These are phyloP conservation scores for Selenia dentaria DNA, from an alignment of 2,888 invertebrate genomes.

Conservation along the genomic window DNA sequence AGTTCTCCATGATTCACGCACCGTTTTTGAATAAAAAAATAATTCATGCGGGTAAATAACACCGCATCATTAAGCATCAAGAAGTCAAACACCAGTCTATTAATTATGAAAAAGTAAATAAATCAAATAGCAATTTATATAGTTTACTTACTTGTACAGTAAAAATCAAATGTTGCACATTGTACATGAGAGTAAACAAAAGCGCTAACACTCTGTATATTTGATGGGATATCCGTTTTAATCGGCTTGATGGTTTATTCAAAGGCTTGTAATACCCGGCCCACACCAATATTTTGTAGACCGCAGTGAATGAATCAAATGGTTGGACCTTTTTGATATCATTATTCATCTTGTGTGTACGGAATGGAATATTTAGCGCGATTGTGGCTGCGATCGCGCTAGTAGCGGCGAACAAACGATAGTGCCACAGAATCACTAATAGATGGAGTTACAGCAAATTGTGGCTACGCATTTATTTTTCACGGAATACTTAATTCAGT, in stretches of 20 bases:
- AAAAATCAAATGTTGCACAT: slow-evolving; percentile 41
- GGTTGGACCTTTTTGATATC: slow-evolving; percentile 36
- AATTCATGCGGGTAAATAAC: too few relatives aligned
- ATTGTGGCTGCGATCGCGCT: slow-evolving; percentile 9
- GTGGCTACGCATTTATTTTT: too few relatives aligned
- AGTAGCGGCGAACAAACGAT: too few relatives aligned
- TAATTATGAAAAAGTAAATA: too few relatives aligned
- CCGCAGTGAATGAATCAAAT: slow-evolving; percentile 43
- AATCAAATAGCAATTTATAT: not conserved
- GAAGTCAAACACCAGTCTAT: too few relatives aligned
- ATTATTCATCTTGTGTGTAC: slow-evolving; percentile 26
- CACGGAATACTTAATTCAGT: too few relatives aligned
- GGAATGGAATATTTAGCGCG: slow-evolving; percentile 24
- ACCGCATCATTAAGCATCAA: too few relatives aligned
- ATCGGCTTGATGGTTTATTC: slow-evolving; percentile 34
- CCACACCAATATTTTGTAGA: slow-evolving; percentile 40
- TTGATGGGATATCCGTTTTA: slow-evolving; percentile 32
- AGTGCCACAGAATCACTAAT: too few relatives aligned
- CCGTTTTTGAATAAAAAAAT: too few relatives aligned
- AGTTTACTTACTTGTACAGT: slow-evolving; percentile 37
- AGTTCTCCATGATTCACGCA: too few relatives aligned
- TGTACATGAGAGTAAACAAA: slow-evolving; percentile 27
- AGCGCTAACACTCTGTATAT: slow-evolving; percentile 38
- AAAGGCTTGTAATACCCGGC: slow-evolving; percentile 44
- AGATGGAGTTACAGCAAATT: too few relatives aligned